Base-by-base conservation (phyloP, 2,113 vertebrate genomes). In the Lepus europaeus region DNA sequence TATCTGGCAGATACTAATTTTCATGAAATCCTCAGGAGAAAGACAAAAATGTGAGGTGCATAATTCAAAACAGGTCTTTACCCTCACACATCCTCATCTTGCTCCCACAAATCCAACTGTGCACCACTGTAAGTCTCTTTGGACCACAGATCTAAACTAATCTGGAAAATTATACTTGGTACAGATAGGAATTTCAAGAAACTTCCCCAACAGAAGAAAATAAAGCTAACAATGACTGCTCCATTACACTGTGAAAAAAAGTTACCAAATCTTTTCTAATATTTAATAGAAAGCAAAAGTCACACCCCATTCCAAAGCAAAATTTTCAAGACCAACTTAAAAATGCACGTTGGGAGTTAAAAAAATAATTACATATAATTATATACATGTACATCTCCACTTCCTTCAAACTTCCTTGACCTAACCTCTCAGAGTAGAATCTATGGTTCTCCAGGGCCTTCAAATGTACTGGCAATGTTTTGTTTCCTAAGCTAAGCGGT, bases 1-100 rank as follows among this genome's bases (percentile, higher is more conserved):
- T 86, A 95, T 82, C 64, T 82, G 87, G 70, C 70, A 64, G 59
- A 91, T 92, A 93, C 33, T 95, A 96, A 95, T 95, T 82, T 87
- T 89, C 59, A 76, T 25, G 94, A 95, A 92, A 95, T 73, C 79
- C 88, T 69, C 94, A 94, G 31, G 78, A 95, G 88, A 92, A 90
- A 93, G 69, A 80, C 36, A 94, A 77, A 53, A 92, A n/a, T 89
- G 14, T 27, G 91, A 95, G 73, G 45, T 83, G 33, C 20, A 56
- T 53, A 77, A 92, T 86, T 90, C 90, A 87, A 92, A 95, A 90
- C 0, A 93, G 73, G 49, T 84, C 36, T 68, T 87, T 76, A 94
- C 13, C 22, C 9, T 94, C 91, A 82, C 31, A 78, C 29, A 92
- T 29, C 66, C 31, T 94, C 29, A 74, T 27, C 29, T 82, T 86